phyloP scores from a whole-genome alignment of 1,140 invertebrate genomes.

The Idris sp. region DNA sequence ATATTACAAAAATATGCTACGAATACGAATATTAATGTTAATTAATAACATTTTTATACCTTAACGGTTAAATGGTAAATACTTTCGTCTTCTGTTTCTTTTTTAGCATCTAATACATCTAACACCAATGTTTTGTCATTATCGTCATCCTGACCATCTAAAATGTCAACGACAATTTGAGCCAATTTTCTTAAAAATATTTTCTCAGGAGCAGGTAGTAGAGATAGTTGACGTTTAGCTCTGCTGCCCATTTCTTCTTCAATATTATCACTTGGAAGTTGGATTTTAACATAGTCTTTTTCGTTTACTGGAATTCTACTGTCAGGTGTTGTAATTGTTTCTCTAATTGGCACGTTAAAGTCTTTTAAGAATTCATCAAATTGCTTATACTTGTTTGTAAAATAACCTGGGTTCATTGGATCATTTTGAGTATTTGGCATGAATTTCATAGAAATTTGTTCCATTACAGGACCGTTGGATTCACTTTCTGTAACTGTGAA shows the following conservation, averaged over 20 bases:
- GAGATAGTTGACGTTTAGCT: conserved; percentile 43
- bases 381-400: conserved; percentile 70
- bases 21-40: no score
- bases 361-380: conserved; percentile 74
- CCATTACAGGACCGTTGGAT: not conserved
- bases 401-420: no score
- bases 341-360: conserved; percentile 68
- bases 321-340: conserved; percentile 27
- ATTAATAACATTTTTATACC: no score
- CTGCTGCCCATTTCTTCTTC: conserved; percentile 9
- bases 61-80: conserved; percentile 47
- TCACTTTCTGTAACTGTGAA: conserved; percentile 38
- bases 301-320: conserved; percentile 48
- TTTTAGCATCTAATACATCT: conserved; percentile 66
- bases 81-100: conserved; percentile 46
- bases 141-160: conserved; percentile 74
- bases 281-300: conserved; percentile 51
- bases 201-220: conserved; percentile 38
- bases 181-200: conserved; percentile 71
- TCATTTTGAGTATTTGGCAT: conserved; percentile 9
- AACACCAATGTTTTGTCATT: conserved; percentile 72
- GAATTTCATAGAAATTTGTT: conserved; percentile 7
- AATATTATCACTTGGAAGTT: conserved; percentile 16
- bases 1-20: no score
- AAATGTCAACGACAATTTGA: conserved; percentile 69